phyloP scores from a whole-genome alignment of 2,797 vertebrate species.

The Rhinatrema bivittatum region DNA sequence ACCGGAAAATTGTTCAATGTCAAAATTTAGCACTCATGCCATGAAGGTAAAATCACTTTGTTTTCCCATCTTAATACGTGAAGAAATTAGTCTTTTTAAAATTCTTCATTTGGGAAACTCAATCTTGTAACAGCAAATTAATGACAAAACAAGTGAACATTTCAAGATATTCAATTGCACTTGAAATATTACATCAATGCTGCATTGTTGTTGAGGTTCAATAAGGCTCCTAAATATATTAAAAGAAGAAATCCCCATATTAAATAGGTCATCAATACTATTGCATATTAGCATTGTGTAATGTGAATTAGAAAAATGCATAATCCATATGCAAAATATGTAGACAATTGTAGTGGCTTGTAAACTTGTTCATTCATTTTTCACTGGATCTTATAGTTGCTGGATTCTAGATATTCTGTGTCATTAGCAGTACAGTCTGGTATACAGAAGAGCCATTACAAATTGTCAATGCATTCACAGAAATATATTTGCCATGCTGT shows the following conservation, averaged over 20 bases:
- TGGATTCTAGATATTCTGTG: too few relatives aligned
- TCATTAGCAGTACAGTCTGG: too few relatives aligned
- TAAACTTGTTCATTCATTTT: too few relatives aligned
- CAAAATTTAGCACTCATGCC: constrained; percentile 2
- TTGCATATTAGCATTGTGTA: too few relatives aligned
- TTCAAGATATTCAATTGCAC: background rate
- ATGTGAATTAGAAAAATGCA: too few relatives aligned
- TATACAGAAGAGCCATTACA: too few relatives aligned
- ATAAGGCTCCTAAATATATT: background rate
- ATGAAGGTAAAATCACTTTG: constrained; percentile 3
- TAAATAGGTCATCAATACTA: constrained; percentile 1
- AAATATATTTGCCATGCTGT: too few relatives aligned
- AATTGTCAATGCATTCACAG: too few relatives aligned
- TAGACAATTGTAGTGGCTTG: too few relatives aligned
- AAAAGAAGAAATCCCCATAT: too few relatives aligned
- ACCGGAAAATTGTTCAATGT: background rate
- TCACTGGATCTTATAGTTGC: too few relatives aligned
- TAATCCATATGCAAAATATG: too few relatives aligned
- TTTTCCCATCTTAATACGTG: background rate
- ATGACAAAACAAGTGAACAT: background rate
- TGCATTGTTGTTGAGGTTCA: background rate
- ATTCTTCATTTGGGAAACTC: background rate
- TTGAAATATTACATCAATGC: background rate
- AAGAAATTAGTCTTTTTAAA: background rate
- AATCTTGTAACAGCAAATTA: background rate